Evolutionary conservation across 2,797 vertebrate genomes (phyloP).

Genomic region (Dicrostonyx torquatus): DNA sequence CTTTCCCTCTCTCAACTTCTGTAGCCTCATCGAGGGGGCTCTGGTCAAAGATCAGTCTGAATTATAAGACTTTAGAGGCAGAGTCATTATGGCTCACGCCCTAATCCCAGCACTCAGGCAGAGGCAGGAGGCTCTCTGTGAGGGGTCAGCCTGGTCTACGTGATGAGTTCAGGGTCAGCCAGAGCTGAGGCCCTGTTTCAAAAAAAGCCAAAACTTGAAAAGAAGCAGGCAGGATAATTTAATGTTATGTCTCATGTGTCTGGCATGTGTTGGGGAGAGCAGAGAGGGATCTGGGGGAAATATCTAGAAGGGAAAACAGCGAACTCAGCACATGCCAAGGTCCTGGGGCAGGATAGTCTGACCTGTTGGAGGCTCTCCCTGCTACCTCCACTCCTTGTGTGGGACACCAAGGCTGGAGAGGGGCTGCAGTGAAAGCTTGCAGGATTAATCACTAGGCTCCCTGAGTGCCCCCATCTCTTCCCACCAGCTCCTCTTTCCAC

Average conservation of each 20-base stretch:
- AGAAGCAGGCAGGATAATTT: not conserved
- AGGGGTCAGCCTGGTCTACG: not conserved
- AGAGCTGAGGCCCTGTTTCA: not conserved
- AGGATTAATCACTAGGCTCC: not conserved
- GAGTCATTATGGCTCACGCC: not conserved
- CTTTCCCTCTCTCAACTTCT: not conserved
- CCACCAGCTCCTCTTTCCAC: not conserved
- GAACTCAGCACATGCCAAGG: not conserved
- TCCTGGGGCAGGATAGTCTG: not conserved
- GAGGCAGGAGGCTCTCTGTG: not conserved
- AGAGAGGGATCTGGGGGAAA: not conserved
- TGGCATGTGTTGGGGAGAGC: not conserved
- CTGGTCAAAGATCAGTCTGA: not conserved
- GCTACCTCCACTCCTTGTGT: too few relatives aligned
- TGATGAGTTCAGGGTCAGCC: not conserved
- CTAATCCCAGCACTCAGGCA: not conserved
- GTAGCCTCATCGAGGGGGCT: not conserved
- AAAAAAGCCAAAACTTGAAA: not conserved
- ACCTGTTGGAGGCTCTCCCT: not conserved
- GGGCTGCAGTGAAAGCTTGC: not conserved
- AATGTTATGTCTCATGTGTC: not conserved
- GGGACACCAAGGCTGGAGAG: too few relatives aligned
- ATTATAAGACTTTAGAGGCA: not conserved
- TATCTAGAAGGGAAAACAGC: not conserved
- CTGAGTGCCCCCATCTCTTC: fast-evolving